A percentile compares a stretch with the other conserved stretches of the same genome.
phyloP scores from a whole-genome alignment of 2,888 invertebrate species.

The Caenorhabditis parvicauda region DNA sequence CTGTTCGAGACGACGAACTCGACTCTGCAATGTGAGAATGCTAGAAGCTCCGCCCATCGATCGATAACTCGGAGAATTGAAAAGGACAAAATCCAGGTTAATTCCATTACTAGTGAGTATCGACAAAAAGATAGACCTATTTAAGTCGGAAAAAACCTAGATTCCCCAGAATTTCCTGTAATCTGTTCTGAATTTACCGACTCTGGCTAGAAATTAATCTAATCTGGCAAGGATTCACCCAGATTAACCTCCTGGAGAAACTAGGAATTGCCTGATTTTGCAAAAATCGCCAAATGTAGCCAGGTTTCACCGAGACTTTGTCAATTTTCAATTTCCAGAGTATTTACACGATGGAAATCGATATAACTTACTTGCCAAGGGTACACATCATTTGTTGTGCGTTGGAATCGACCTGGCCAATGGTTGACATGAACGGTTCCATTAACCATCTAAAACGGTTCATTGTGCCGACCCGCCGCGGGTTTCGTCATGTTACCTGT shows the following conservation, averaged over 20 bases:
- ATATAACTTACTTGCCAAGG: conserved; percentile 26
- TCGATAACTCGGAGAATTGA: not conserved
- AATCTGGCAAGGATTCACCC: not conserved
- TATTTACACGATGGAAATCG: not conserved
- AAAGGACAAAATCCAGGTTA: not conserved
- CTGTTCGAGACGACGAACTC: conserved; percentile 49
- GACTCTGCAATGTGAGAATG: conserved; percentile 13
- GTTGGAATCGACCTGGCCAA: conserved; percentile 34
- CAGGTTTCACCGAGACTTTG: too few relatives aligned
- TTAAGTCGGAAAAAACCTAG: too few relatives aligned
- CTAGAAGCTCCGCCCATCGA: not conserved
- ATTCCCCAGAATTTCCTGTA: too few relatives aligned
- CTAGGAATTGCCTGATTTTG: too few relatives aligned
- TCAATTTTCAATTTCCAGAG: too few relatives aligned
- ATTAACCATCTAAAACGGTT: conserved; percentile 45
- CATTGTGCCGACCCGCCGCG: too few relatives aligned
- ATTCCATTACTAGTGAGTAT: too few relatives aligned
- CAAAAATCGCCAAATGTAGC: too few relatives aligned
- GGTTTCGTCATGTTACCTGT: conserved; percentile 17
- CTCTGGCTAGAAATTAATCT: not conserved
- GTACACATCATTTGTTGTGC: conserved; percentile 44
- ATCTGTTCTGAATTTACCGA: too few relatives aligned
- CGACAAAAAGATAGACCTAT: too few relatives aligned
- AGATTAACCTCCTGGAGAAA: too few relatives aligned
- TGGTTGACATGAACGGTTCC: conserved; percentile 48